A percentile compares a stretch with the other conserved stretches of the same genome.
phyloP scores from a whole-genome alignment of 92 coral and sea anemone species.

The Bergia sp. region DNA sequence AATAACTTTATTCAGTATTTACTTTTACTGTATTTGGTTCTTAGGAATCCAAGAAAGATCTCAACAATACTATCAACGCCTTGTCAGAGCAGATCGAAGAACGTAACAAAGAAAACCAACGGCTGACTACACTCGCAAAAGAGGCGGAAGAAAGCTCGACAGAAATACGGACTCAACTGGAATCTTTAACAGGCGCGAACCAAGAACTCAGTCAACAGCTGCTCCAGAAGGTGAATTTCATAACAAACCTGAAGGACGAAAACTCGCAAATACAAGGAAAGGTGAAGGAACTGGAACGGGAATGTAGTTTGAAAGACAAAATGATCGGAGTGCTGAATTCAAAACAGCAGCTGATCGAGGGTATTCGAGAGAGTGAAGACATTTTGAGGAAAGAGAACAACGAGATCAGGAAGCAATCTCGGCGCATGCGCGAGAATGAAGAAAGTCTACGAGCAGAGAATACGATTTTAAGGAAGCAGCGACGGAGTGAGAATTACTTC shows the following conservation, averaged over 20 bases:
- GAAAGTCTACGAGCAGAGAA: slow-evolving; percentile 30
- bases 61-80: slow-evolving; percentile 39
- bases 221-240: slow-evolving; percentile 6
- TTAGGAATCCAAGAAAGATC: slow-evolving; percentile 24
- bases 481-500: slow-evolving; percentile 23
- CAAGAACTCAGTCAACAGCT: slow-evolving; percentile 22
- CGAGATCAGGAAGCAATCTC: slow-evolving; percentile 38
- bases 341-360: slow-evolving; percentile 26
- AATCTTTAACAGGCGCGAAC: slow-evolving; percentile 12
- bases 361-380: slow-evolving; percentile 33
- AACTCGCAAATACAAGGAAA: neutral
- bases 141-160: slow-evolving; percentile 24
- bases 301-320: slow-evolving; percentile 31
- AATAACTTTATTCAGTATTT: too few relatives aligned
- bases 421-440: slow-evolving; percentile 30
- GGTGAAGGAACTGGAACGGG: slow-evolving; percentile 11
- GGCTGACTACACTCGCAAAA: neutral
- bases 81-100: slow-evolving; percentile 35
- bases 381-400: slow-evolving; percentile 35
- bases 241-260: slow-evolving; percentile 2
- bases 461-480: slow-evolving; percentile 23
- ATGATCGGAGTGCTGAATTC: slow-evolving; percentile 22
- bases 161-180: neutral
- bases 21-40: too few relatives aligned
- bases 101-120: slow-evolving; percentile 18